Evolutionary conservation across 2,113 vertebrate species (phyloP).

Genomic region (Aspidoscelis tigris): DNA sequence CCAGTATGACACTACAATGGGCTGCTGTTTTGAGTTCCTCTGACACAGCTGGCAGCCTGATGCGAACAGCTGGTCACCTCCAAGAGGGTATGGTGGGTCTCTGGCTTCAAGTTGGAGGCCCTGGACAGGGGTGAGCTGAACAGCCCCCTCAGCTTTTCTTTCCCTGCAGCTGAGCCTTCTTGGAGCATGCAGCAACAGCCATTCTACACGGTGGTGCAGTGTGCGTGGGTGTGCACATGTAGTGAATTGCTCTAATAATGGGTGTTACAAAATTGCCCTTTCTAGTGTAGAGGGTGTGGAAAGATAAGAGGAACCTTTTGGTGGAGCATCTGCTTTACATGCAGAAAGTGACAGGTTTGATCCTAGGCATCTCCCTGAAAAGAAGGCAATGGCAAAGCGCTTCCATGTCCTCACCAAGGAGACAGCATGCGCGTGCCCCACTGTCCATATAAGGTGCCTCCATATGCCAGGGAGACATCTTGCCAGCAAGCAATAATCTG

Average conservation of each 20-base stretch:
- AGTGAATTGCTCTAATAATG: neutral
- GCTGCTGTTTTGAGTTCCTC: constrained; percentile 28
- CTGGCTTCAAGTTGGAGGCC: constrained; percentile 26
- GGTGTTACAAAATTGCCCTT: neutral
- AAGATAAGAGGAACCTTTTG: neutral
- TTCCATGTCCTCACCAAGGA: no score
- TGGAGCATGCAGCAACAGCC: neutral
- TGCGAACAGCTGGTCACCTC: constrained; percentile 39
- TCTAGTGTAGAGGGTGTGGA: no score
- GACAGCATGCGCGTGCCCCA: no score
- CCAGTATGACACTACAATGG: constrained; percentile 31
- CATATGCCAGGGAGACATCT: no score
- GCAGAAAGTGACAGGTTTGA: no score
- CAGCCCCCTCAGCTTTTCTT: neutral
- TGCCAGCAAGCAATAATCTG: no score
- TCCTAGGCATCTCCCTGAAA: no score
- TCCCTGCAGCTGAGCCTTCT: neutral
- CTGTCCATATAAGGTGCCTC: no score
- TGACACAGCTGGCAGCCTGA: constrained; percentile 33
- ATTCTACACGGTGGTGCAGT: neutral
- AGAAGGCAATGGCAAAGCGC: no score
- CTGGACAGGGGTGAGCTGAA: neutral
- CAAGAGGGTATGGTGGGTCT: constrained; percentile 12
- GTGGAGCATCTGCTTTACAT: no score
- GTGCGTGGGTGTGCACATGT: neutral